phyloP scores from a whole-genome alignment of 2,797 vertebrate genomes.

The Morus bassanus region DNA sequence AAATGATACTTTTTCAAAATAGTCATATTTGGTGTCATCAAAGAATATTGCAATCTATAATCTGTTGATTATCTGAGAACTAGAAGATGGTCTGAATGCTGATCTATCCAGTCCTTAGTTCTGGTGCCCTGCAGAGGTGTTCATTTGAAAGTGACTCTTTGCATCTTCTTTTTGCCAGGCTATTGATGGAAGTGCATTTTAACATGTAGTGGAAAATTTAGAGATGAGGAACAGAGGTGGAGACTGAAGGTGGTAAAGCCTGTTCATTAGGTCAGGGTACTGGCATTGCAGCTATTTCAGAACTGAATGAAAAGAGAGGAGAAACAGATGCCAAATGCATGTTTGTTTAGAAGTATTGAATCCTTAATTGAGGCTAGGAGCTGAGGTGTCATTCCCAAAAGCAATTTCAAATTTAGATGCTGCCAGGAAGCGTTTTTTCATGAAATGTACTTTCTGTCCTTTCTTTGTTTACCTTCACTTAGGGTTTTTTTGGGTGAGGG shows the following conservation, averaged over 20 bases:
- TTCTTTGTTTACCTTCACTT: neutral
- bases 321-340: neutral
- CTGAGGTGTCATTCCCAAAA: neutral
- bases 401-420: neutral
- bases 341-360: constrained; percentile 11
- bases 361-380: neutral
- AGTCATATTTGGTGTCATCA: neutral
- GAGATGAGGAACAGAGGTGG: neutral
- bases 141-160: neutral
- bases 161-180: neutral
- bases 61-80: neutral
- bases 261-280: neutral
- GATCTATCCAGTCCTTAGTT: neutral
- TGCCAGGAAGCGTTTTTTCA: neutral
- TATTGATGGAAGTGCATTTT: neutral
- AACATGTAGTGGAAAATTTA: neutral
- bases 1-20: neutral
- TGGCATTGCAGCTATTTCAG: neutral
- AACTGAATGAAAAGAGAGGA: neutral
- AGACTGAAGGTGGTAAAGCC: neutral
- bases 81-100: neutral
- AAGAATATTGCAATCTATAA: neutral
- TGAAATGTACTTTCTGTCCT: neutral
- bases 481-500: neutral
- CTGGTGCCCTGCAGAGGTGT: neutral